phyloP scores from a whole-genome alignment of 2,113 vertebrate genomes.

The Cranoglanis bouderius region DNA sequence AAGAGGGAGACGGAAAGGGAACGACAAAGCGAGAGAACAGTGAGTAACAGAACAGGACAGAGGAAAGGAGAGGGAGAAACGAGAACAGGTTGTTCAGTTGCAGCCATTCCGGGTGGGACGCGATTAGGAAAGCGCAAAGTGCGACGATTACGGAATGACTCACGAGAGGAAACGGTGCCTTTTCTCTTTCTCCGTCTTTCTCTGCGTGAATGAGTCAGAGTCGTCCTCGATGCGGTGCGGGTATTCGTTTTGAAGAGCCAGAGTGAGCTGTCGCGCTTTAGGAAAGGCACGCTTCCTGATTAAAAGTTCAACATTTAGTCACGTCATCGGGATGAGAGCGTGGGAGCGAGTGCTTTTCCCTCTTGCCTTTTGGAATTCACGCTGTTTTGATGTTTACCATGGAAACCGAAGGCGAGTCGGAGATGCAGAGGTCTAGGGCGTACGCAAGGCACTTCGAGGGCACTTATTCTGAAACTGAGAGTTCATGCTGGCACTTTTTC shows the following conservation, averaged over 20 bases:
- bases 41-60: not conserved
- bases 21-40: not conserved
- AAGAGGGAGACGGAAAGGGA: not conserved
- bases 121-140: slow-evolving; percentile 34
- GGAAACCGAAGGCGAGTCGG: slow-evolving; percentile 4
- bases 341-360: not conserved
- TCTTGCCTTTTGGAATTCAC: not conserved
- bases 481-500: not conserved
- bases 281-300: slow-evolving; percentile 14
- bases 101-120: slow-evolving; percentile 27
- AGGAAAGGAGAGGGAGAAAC: not conserved
- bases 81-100: slow-evolving; percentile 22
- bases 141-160: slow-evolving; percentile 38
- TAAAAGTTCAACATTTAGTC: slow-evolving; percentile 10
- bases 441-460: not conserved
- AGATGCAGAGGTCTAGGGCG: not conserved
- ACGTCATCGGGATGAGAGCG: not conserved
- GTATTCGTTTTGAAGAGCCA: not conserved
- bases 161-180: slow-evolving; percentile 22
- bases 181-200: not conserved
- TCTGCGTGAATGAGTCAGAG: slow-evolving; percentile 10
- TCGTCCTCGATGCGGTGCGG: not conserved
- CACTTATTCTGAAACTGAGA: not conserved
- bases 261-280: not conserved
- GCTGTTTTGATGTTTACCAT: not conserved